Base-by-base conservation (phyloP, 35 echinoderm and acorn worm genomes). In the Chiridota heheva region DNA sequence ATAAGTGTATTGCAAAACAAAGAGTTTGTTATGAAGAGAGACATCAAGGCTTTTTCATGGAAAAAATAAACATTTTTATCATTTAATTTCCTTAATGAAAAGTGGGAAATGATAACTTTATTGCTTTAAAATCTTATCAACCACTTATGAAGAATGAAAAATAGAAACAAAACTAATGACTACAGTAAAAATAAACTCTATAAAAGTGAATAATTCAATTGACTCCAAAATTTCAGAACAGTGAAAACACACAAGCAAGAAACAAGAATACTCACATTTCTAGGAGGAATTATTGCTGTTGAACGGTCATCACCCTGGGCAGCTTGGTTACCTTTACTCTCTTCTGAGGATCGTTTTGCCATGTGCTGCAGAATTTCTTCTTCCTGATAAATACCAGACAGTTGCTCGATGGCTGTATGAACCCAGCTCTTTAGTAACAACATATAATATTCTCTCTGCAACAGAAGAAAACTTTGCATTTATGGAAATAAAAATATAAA, bases 351-450 rank as follows among this genome's bases (percentile, higher is more conserved):
- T 22, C 75, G 76, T 42, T 80, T 84, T 13, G 88, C 88, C 83
- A 97, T 97, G 36, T 91, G 76, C 39, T 91, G 86, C 47, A 97
- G 38, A 58, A 97, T 98, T 34, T 98, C 84, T 33, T 48, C 57
- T 70, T 98, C 95, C 55, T 98, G 89, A 60, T 91, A 78, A 29
- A 98, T 68, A 44, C 62, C 67, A 12, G 70, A 44, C 7, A 91
- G 46, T 49, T 98, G 68, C 44, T 98, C 95, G 26, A 92, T 27
- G 34, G 84, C 81, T 51, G 86, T 84, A 56, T 63, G 18, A 27
- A 88, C 80, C 81, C 85, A 91, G 45, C 69, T 92, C 45, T 88
- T 88, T n/a, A 98, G 69, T 36, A 88, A 44, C 38, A 98, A 42
- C 42, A 65, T 42, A 47, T 84, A 91, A 60, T 71, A 98, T 28